A percentile compares a stretch with the other conserved stretches of the same genome.
Evolutionary conservation across 2,888 invertebrate species (phyloP).

Genomic region (Drosophila dives): DNA sequence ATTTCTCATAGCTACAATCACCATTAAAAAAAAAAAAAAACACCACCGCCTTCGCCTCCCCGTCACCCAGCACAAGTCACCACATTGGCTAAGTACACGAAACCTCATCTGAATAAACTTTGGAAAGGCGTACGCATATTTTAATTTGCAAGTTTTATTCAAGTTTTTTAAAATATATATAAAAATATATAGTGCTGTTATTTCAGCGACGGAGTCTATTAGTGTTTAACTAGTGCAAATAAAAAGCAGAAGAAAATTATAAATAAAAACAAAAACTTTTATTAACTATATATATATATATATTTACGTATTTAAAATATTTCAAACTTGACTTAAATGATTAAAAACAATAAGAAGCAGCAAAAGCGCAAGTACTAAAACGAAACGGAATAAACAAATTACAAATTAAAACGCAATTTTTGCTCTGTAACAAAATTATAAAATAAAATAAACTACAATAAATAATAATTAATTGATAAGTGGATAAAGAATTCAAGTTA

Average conservation of each 20-base stretch:
- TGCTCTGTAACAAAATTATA: constrained; percentile 36
- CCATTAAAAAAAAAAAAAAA: neutral
- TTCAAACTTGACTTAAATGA: constrained; percentile 42
- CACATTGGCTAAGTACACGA: constrained; percentile 35
- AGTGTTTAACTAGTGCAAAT: constrained; percentile 74
- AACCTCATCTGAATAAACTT: constrained; percentile 35
- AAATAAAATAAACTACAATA: constrained; percentile 15
- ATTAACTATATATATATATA: constrained; percentile 58
- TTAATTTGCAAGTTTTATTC: constrained; percentile 42
- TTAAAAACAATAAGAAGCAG: constrained; percentile 35
- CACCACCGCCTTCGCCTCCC: constrained; percentile 14
- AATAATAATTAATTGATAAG: constrained; percentile 21
- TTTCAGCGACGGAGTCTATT: constrained; percentile 79
- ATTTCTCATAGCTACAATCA: constrained; percentile 30
- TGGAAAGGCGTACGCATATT: constrained; percentile 40
- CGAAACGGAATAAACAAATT: constrained; percentile 31
- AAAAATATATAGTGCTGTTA: constrained; percentile 60
- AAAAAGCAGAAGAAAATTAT: constrained; percentile 33
- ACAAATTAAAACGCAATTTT: constrained; percentile 31
- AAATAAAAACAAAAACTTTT: constrained; percentile 48
- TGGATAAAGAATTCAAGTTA: constrained; percentile 42
- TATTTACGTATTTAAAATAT: constrained; percentile 46
- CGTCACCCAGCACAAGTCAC: constrained; percentile 24
- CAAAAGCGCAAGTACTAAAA: constrained; percentile 30
- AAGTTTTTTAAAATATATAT: constrained; percentile 32